These are phyloP conservation scores for Microctenopoma lineatum DNA, from an alignment of 2,797 vertebrate genomes.

Conservation along the genomic window DNA sequence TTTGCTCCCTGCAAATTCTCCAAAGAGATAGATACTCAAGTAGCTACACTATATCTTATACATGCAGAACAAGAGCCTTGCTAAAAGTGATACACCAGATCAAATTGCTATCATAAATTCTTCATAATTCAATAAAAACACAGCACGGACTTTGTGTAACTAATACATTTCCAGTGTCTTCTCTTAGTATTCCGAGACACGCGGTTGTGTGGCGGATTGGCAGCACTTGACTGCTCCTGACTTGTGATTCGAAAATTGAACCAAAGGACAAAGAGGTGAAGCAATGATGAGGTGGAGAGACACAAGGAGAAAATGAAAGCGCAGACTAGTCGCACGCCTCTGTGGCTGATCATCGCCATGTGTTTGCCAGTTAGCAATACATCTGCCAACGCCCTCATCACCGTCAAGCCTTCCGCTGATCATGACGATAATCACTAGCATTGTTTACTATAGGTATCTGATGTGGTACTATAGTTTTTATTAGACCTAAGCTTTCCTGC, in stretches of 20 bases:
- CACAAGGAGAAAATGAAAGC: slow-evolving; percentile 70
- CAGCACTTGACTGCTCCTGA: slow-evolving; percentile 79
- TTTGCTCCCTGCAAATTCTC: slow-evolving; percentile 74
- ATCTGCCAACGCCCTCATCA: slow-evolving; percentile 83
- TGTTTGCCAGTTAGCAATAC: slow-evolving; percentile 76
- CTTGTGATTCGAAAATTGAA: slow-evolving; percentile 80
- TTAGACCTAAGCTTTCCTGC: slow-evolving; percentile 33
- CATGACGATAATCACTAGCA: slow-evolving; percentile 81
- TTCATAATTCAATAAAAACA: slow-evolving; percentile 79
- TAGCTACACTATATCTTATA: slow-evolving; percentile 74
- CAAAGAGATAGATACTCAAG: slow-evolving; percentile 72
- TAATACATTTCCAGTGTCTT: slow-evolving; percentile 59
- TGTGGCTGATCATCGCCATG: slow-evolving; percentile 73
- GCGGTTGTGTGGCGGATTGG: slow-evolving; percentile 55
- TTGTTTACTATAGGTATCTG: slow-evolving; percentile 57
- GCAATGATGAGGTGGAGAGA: slow-evolving; percentile 73
- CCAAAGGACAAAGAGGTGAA: slow-evolving; percentile 80
- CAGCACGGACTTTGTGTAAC: slow-evolving; percentile 65
- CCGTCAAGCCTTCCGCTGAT: slow-evolving; percentile 78
- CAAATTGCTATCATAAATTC: slow-evolving; percentile 79
- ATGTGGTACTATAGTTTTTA: slow-evolving; percentile 41
- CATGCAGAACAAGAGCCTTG: slow-evolving; percentile 73
- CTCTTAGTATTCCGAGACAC: slow-evolving; percentile 60
- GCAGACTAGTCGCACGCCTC: slow-evolving; percentile 64
- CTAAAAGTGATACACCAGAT: slow-evolving; percentile 76